These are phyloP conservation scores for Leucopsar rothschildi DNA, from an alignment of 2,113 vertebrate genomes.

Conservation along the genomic window DNA sequence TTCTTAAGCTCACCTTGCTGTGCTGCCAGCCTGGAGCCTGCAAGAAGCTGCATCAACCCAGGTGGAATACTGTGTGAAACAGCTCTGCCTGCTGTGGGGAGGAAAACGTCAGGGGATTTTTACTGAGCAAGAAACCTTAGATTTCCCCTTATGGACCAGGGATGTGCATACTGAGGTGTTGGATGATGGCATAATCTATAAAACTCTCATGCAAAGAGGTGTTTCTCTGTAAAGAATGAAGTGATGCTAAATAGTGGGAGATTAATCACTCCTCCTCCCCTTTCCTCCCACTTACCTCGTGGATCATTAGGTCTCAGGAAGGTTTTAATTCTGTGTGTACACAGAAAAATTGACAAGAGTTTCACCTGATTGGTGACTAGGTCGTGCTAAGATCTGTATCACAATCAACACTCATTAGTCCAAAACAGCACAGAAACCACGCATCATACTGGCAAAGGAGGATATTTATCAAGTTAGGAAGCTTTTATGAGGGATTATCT, in stretches of 20 bases:
- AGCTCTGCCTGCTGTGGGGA: neutral
- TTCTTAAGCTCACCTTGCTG: neutral
- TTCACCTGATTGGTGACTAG: conserved; percentile 11
- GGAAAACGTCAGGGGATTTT: neutral
- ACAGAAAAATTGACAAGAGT: neutral
- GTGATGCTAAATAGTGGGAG: conserved; percentile 5
- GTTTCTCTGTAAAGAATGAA: conserved; percentile 30
- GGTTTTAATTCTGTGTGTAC: conserved; percentile 13
- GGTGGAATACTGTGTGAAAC: neutral
- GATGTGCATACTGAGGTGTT: neutral
- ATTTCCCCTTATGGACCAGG: neutral
- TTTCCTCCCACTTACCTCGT: conserved; percentile 10
- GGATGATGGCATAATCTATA: conserved; percentile 32
- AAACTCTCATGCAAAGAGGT: neutral
- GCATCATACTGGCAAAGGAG: neutral
- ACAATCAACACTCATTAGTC: neutral
- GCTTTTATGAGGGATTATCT: neutral
- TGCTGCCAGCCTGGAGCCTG: neutral
- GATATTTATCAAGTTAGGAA: neutral
- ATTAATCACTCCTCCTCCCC: conserved; percentile 24
- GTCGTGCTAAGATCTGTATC: neutral
- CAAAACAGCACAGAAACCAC: neutral
- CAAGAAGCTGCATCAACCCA: neutral
- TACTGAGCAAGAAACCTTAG: neutral
- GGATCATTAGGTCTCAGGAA: conserved; percentile 44